phyloP scores from a whole-genome alignment of 2,888 invertebrate species.

The Hololepta plana region DNA sequence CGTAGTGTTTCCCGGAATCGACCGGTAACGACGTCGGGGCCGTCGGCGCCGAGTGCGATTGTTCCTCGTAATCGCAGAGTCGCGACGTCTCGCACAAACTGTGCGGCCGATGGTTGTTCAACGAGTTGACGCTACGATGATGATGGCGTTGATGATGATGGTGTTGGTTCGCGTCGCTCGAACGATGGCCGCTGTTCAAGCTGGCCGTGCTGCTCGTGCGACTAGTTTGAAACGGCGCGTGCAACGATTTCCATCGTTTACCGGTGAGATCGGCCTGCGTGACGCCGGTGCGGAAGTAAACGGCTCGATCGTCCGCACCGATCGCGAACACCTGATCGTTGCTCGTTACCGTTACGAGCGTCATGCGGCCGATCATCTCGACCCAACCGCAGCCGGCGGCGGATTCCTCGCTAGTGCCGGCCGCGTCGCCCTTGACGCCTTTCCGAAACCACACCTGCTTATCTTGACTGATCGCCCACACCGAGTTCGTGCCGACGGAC shows the following conservation, averaged over 20 bases:
- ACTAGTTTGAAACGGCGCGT: conserved; percentile 66
- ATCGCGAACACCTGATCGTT: conserved; percentile 79
- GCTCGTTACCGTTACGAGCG: conserved; percentile 54
- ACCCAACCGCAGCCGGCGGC: conserved; percentile 76
- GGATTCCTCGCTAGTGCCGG: conserved; percentile 54
- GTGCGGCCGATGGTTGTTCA: conserved; percentile 32
- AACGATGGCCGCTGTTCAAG: conserved; percentile 28
- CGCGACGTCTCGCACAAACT: conserved; percentile 35
- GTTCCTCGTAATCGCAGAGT: conserved; percentile 43
- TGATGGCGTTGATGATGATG: too few species aligned
- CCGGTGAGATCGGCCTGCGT: conserved; percentile 61
- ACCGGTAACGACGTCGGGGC: conserved; percentile 44
- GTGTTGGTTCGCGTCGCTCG: too few species aligned
- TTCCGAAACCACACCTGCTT: conserved; percentile 78
- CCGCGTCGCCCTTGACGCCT: conserved; percentile 47
- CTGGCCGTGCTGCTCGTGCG: conserved; percentile 67
- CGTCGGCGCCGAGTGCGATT: conserved; percentile 54
- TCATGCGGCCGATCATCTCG: conserved; percentile 75
- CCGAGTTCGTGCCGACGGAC: too few species aligned
- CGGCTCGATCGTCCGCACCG: conserved; percentile 61
- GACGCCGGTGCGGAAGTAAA: conserved; percentile 67
- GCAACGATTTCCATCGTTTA: conserved; percentile 68
- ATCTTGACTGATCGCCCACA: conserved; percentile 69
- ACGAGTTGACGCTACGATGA: too few species aligned
- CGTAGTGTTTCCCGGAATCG: conserved; percentile 39